phyloP scores from a whole-genome alignment of 1,140 invertebrate species.

The Dreissena polymorpha region DNA sequence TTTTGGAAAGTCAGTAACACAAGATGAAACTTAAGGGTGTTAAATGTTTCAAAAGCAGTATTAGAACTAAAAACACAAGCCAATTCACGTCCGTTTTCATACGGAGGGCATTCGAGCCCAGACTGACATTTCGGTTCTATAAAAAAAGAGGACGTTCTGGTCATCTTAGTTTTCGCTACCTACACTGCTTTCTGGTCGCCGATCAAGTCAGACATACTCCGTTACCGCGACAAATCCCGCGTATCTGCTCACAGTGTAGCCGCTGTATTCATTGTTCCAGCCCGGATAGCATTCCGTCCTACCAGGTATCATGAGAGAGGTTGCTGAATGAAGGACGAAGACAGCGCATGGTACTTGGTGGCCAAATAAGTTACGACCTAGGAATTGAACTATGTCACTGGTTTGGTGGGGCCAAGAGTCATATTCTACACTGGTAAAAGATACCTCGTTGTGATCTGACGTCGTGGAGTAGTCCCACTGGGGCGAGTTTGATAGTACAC shows the following conservation, averaged over 20 bases:
- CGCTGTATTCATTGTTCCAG: slow-evolving; percentile 55
- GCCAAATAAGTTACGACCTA: slow-evolving; percentile 19
- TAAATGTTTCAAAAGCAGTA: too few species aligned
- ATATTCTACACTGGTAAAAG: slow-evolving; percentile 31
- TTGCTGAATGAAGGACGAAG: slow-evolving; percentile 33
- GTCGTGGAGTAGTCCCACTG: slow-evolving; percentile 20
- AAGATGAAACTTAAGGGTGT: too few species aligned
- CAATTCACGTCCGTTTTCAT: slow-evolving; percentile 52
- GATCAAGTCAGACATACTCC: slow-evolving; percentile 50
- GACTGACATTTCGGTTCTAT: slow-evolving; percentile 51
- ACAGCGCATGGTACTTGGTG: slow-evolving; percentile 40
- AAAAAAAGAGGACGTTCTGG: slow-evolving; percentile 56
- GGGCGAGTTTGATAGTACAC: slow-evolving; percentile 18
- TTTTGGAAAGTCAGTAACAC: too few species aligned
- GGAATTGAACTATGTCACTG: not conserved
- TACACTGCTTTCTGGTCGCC: slow-evolving; percentile 42
- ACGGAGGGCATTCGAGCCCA: slow-evolving; percentile 60
- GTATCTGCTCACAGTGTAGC: slow-evolving; percentile 50
- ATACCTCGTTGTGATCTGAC: not conserved
- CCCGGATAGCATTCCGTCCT: slow-evolving; percentile 48
- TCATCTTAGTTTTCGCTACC: slow-evolving; percentile 20
- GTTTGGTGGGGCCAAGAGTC: not conserved
- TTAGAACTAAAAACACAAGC: slow-evolving; percentile 62
- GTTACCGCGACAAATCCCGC: not conserved
- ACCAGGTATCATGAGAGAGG: slow-evolving; percentile 51